These are phyloP conservation scores for Lycophotia porphyrea DNA, from an alignment of 2,888 invertebrate species.

Conservation along the genomic window DNA sequence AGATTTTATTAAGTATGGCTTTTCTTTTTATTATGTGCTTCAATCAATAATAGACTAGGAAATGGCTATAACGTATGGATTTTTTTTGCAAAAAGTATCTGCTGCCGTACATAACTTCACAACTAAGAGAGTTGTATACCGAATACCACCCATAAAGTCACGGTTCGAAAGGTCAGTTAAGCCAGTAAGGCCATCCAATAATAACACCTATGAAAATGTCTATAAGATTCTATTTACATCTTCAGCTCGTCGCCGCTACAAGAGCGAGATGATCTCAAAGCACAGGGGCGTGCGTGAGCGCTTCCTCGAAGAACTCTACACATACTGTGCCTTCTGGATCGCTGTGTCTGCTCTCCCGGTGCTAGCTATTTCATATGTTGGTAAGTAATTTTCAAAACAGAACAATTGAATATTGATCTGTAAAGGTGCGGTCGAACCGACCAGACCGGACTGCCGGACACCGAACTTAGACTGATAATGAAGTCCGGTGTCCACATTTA, in stretches of 20 bases:
- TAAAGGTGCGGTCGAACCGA: background rate
- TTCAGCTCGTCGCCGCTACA: conserved; percentile 40
- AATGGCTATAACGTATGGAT: too few relatives aligned
- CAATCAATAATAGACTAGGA: too few relatives aligned
- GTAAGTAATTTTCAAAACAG: conserved; percentile 71
- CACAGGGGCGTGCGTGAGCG: conserved; percentile 75
- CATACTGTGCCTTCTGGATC: conserved; percentile 85
- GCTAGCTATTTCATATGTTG: conserved; percentile 83
- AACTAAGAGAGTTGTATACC: background rate
- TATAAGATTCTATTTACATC: background rate
- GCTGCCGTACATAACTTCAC: background rate
- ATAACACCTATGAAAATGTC: background rate
- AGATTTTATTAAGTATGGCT: background rate
- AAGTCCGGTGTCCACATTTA: too few relatives aligned
- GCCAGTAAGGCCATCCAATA: too few relatives aligned
- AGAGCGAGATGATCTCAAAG: conserved; percentile 70
- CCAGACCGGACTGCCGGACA: background rate
- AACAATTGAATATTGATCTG: background rate
- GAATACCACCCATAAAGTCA: background rate
- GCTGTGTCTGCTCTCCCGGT: conserved; percentile 83
- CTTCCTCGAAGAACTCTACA: conserved; percentile 81
- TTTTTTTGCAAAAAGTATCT: background rate
- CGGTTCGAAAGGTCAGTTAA: too few relatives aligned
- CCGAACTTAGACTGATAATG: background rate
- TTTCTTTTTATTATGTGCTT: background rate